A percentile compares a stretch with the other conserved stretches of the same genome.
Evolutionary conservation across 2,113 vertebrate species (phyloP).

Genomic region (Stomatorhinus ivindoensis): DNA sequence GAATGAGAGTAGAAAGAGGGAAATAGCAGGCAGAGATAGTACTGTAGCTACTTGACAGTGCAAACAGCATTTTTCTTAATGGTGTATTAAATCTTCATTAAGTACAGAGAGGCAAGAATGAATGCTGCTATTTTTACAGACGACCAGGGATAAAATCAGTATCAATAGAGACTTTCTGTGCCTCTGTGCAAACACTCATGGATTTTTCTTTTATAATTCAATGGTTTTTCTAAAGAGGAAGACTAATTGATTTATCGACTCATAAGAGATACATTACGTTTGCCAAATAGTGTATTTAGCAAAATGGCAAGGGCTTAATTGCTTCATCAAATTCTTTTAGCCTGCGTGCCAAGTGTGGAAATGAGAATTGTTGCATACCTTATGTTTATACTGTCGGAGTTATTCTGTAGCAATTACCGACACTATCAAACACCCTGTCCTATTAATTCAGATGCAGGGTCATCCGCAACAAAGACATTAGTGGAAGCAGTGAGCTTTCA

Average conservation of each 20-base stretch:
- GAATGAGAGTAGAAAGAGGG: not conserved
- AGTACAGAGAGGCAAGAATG: slow-evolving; percentile 14
- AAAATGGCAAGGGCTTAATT: slow-evolving; percentile 10
- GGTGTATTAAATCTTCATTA: slow-evolving; percentile 30
- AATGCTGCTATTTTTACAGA: slow-evolving; percentile 17
- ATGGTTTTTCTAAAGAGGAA: slow-evolving; percentile 15
- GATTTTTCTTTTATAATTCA: slow-evolving; percentile 9
- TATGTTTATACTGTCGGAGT: not conserved
- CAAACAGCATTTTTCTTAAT: not conserved
- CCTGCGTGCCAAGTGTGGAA: not conserved
- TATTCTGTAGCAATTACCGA: not conserved
- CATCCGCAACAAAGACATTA: not conserved
- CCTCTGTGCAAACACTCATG: slow-evolving; percentile 11
- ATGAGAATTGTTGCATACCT: not conserved
- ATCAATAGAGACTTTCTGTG: not conserved
- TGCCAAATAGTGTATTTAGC: slow-evolving; percentile 18
- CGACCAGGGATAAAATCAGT: slow-evolving; percentile 20
- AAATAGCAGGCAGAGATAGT: not conserved
- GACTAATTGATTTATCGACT: slow-evolving; percentile 28
- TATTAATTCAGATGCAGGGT: not conserved
- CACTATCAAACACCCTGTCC: not conserved
- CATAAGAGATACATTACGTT: slow-evolving; percentile 12
- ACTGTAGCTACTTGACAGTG: not conserved
- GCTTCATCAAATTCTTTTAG: not conserved
- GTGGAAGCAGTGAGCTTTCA: not conserved